Base-by-base conservation (phyloP, 2,888 invertebrate species). In the Conchocele bisecta region DNA sequence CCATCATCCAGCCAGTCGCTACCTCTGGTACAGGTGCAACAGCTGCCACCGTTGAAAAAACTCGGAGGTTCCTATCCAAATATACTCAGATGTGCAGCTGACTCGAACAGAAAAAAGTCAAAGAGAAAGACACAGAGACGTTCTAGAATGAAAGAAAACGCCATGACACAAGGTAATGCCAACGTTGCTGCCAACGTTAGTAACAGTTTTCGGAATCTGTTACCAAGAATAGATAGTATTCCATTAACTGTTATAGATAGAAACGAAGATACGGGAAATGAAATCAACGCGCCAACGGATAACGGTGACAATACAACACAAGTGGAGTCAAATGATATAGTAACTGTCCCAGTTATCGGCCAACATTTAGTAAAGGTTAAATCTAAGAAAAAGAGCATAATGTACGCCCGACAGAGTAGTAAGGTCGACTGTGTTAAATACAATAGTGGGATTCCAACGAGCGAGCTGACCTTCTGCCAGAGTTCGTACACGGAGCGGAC, bases 401-500 rank as follows among this genome's bases (percentile, higher is more conserved):
- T 5, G 20, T 5, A 33, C 5, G 13, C 35, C 22, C 20, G 35
- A 51, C 20, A 51, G 9, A 3, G 31, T 1, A 31, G 35, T 33
- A 2, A 28, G 24, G 17, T 17, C 9, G 31, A 28, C 13, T 15
- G n/a, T 26, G 51, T 35, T 3, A 22, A 39, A 54, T 54, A 37
- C 17, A 7, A 26, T 6, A 42, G 57, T 26, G 22, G 11, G n/a
- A 9, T 9, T 42, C 39, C 44, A 17, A 13, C n/a, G 28, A 35
- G 20, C 9, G 15, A 41, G 2, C 24, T 66, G 26, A 69, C 72
- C 7, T 76, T 53, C 54, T 76, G 76, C 42, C 76, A 76, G 33
- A 61, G 72, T 44, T 76, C 76, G n/a, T 72, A 76, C 26, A 15
- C 48, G 5, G 77, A 77, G 35, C 41, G 77, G 24, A 64, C 73